Conservation (phyloP, 1,140 invertebrate species). For the Augochlora pura region DNA sequence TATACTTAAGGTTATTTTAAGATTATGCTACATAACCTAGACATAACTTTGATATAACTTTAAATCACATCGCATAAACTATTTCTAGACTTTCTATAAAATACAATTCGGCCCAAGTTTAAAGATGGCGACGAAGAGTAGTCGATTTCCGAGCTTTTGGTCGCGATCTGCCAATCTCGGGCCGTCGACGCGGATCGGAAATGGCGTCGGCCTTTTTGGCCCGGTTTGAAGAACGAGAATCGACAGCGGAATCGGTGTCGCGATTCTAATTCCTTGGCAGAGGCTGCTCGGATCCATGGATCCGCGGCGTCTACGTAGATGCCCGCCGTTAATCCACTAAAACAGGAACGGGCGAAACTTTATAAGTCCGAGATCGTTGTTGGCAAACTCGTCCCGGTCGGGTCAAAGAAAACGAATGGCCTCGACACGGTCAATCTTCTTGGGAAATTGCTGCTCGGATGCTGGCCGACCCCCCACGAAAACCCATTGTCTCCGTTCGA, state of each 20-base stretch:
- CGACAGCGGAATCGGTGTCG: neutral
- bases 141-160: too few relatives aligned
- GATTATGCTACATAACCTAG: too few relatives aligned
- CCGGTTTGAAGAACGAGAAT: neutral
- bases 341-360: conserved; percentile 16
- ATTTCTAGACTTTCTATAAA: too few relatives aligned
- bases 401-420: conserved; percentile 4
- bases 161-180: too few relatives aligned
- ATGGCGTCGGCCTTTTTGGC: too few relatives aligned
- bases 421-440: neutral
- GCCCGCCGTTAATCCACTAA: neutral
- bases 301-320: neutral
- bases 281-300: neutral
- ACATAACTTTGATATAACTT: too few relatives aligned
- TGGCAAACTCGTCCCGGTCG: neutral
- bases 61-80: too few relatives aligned
- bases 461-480: neutral
- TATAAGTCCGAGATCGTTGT: conserved; percentile 4
- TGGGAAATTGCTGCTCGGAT: neutral
- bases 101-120: too few relatives aligned
- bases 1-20: too few relatives aligned
- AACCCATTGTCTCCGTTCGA: neutral
- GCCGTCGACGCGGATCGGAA: too few relatives aligned
- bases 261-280: conserved; percentile 6
- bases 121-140: too few relatives aligned